Conservation (phyloP, 2,888 invertebrate species). For the Tenthredo distinguenda region DNA sequence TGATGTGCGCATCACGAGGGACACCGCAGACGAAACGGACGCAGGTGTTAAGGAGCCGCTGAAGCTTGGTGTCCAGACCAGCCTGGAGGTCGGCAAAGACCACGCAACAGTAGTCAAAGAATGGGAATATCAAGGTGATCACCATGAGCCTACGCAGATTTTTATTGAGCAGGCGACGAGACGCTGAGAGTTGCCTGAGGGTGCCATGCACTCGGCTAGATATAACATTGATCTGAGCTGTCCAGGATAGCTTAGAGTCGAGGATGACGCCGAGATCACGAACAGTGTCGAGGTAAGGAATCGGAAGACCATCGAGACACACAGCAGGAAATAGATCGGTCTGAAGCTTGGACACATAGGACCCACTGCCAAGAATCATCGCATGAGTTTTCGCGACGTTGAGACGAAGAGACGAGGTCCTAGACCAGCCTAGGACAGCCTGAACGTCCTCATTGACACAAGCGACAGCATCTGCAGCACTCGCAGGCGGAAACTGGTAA, state of each 20-base stretch:
- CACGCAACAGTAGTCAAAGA: no score
- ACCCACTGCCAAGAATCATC: constrained; percentile 34
- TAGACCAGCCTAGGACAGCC: background rate
- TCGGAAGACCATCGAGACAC: background rate
- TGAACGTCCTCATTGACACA: background rate
- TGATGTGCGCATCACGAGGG: no score
- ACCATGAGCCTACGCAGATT: no score
- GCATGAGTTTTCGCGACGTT: constrained; percentile 28
- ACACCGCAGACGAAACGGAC: no score
- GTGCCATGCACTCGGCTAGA: no score
- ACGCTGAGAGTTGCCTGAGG: no score
- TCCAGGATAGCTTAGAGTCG: constrained; percentile 41
- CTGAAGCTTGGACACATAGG: constrained; percentile 34
- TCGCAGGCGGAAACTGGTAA: background rate
- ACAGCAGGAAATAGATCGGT: background rate
- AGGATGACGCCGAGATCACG: constrained; percentile 38
- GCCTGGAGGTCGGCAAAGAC: no score
- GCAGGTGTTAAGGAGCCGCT: no score
- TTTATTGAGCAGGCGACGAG: no score
- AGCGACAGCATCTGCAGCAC: background rate
- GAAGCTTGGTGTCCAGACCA: no score
- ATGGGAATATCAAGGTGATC: no score
- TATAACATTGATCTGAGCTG: constrained; percentile 5
- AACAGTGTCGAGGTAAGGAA: constrained; percentile 17
- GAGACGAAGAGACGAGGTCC: background rate